Base-by-base conservation (phyloP, 2,888 invertebrate species). In the Parnassius glacialis region DNA sequence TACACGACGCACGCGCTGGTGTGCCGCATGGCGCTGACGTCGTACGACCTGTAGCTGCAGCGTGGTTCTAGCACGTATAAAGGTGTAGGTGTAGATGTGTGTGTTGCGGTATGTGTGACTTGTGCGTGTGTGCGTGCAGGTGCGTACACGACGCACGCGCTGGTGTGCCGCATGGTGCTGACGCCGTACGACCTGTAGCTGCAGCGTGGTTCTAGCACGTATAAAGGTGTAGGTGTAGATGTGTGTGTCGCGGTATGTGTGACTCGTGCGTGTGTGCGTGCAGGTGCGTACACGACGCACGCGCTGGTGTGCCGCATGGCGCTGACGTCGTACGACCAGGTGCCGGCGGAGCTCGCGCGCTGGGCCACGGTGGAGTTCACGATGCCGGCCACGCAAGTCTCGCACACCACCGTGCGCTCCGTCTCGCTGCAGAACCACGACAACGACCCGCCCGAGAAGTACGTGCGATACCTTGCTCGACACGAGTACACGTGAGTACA, bases 261-360 rank as follows among this genome's bases (percentile, higher is more conserved):
- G 10, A 50, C 3, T 11, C 11, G 47, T 47, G 43, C 50, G 45
- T 7, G 11, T 12, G 45, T 20, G 11, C 52, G 42, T 34, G 55
- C 78, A 98, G 98, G 98, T 60, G 99, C 99, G 25, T 99, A 99
- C 90, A 99, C 99, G 67, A 98, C 97, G 20, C 99, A 99, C 92
- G 95, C 98, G 83, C 94, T 99, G 90, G 96, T 97, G 67, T 97
- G 98, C 79, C 95, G 97, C 66, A 95, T 99, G 93, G 97, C 97
- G 66, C 93, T 99, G 69, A 99, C 98, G 25, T 97, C 98, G 55
- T 99, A 97, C 92, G 99, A 99, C 90, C 97, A 98, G 91, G 95
- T 99, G 80, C 99, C 99, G 41, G 98, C 97, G 68, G 95, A 96
- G 84, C 93, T 99, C 82, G 95, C 98, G 66, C 96, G 96, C 71